Evolutionary conservation across 2,888 invertebrate species (phyloP).

Genomic region (Apodemia hepburni): DNA sequence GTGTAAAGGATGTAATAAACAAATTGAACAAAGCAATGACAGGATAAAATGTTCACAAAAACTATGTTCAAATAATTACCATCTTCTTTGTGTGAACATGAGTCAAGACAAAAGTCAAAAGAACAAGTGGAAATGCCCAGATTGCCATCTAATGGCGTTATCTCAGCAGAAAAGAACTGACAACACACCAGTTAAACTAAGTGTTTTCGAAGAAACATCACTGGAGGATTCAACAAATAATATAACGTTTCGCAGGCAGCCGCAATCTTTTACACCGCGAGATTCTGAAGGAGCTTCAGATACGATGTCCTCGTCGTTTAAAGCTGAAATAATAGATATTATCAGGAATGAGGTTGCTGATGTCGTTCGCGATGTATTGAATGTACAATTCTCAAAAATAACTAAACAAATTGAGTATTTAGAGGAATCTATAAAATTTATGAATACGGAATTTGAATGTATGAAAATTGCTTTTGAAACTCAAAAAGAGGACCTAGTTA

Average conservation of each 20-base stretch:
- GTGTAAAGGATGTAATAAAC: neutral
- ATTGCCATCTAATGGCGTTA: neutral
- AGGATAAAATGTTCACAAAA: slow-evolving; percentile 3
- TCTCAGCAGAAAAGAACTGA: slow-evolving; percentile 2
- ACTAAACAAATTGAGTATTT: neutral
- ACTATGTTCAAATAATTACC: neutral
- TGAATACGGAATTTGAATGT: neutral
- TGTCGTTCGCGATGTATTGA: neutral
- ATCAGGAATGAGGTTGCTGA: neutral
- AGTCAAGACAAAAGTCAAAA: neutral
- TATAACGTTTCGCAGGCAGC: neutral
- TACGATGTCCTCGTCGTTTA: neutral
- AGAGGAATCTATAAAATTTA: neutral
- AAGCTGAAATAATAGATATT: neutral
- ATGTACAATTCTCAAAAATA: too few species aligned
- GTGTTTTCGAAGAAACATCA: neutral
- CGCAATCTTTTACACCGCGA: neutral
- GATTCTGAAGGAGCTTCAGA: neutral
- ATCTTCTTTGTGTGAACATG: neutral
- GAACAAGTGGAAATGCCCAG: slow-evolving; percentile 1
- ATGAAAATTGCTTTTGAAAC: neutral
- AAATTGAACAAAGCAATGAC: neutral
- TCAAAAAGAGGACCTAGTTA: neutral
- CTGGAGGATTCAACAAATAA: neutral
- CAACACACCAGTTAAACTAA: neutral